Conservation (phyloP, 1,140 invertebrate species). For the Galendromus occidentalis region DNA sequence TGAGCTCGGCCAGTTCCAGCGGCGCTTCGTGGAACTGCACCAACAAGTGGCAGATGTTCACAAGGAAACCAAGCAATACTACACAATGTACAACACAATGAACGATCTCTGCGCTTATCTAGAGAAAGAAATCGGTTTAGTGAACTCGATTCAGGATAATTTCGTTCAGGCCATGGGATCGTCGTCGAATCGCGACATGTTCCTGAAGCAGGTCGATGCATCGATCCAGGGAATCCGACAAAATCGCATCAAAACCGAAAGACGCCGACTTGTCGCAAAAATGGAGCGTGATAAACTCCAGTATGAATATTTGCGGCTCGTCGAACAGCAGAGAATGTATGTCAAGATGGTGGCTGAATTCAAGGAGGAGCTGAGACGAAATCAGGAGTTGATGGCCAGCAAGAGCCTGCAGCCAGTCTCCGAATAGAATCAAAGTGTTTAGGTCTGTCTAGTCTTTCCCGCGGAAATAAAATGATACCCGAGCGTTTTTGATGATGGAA, state of each 20-base stretch:
- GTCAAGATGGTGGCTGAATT: constrained; percentile 62
- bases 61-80: constrained; percentile 90
- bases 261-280: constrained; percentile 44
- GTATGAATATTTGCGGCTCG: constrained; percentile 41
- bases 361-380: constrained; percentile 24
- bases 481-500: too few species aligned
- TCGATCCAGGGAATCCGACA: constrained; percentile 64
- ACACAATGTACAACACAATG: constrained; percentile 84
- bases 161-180: constrained; percentile 36
- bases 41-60: constrained; percentile 88
- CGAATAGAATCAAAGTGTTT: constrained; percentile 9
- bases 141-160: constrained; percentile 85
- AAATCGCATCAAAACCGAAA: constrained; percentile 49
- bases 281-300: constrained; percentile 46
- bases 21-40: constrained; percentile 82
- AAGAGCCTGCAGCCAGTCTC: not conserved
- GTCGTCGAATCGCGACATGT: constrained; percentile 45
- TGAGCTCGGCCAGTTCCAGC: constrained; percentile 83
- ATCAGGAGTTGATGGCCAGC: not conserved
- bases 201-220: constrained; percentile 62
- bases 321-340: constrained; percentile 63
- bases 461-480: too few species aligned
- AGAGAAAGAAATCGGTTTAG: constrained; percentile 62
- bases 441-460: too few species aligned
- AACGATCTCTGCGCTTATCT: constrained; percentile 78